Evolutionary conservation across 2,113 vertebrate genomes (phyloP).

Genomic region (Mionectes macconnelli): DNA sequence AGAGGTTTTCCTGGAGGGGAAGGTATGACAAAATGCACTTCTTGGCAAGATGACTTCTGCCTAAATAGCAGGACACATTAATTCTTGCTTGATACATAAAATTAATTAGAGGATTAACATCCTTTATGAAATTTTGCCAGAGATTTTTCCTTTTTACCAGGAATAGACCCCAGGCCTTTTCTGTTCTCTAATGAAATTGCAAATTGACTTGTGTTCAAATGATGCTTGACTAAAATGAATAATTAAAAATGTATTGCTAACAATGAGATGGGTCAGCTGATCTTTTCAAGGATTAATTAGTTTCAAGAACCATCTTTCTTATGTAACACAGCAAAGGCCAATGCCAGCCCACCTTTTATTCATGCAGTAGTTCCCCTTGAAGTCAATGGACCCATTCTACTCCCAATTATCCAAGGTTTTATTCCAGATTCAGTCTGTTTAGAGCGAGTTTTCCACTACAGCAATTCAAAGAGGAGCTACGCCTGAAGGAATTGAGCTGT

Average conservation of each 20-base stretch:
- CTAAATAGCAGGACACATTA: slow-evolving; percentile 75
- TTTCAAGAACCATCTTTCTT: slow-evolving; percentile 66
- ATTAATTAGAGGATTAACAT: slow-evolving; percentile 81
- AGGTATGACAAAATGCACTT: slow-evolving; percentile 82
- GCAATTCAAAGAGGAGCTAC: not conserved
- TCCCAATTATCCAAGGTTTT: slow-evolving; percentile 15
- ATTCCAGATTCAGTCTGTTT: not conserved
- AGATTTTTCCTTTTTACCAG: slow-evolving; percentile 63
- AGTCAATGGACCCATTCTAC: not conserved
- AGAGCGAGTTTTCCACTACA: not conserved
- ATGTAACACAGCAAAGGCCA: slow-evolving; percentile 40
- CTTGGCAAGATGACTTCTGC: slow-evolving; percentile 72
- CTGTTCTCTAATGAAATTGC: slow-evolving; percentile 79
- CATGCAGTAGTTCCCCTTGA: not conserved
- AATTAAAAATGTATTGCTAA: slow-evolving; percentile 81
- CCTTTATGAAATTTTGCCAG: slow-evolving; percentile 73
- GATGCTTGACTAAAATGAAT: slow-evolving; percentile 80
- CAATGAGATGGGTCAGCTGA: slow-evolving; percentile 74
- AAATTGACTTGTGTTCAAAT: slow-evolving; percentile 84
- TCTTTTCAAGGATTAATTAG: slow-evolving; percentile 78
- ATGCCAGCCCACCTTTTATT: slow-evolving; percentile 11
- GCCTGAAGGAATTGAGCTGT: not conserved
- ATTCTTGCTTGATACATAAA: slow-evolving; percentile 76
- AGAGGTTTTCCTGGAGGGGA: slow-evolving; percentile 84
- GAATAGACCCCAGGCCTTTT: slow-evolving; percentile 77